These are phyloP conservation scores for Ornithorhynchus anatinus DNA, from an alignment of 2,113 vertebrate species.

Conservation along the genomic window DNA sequence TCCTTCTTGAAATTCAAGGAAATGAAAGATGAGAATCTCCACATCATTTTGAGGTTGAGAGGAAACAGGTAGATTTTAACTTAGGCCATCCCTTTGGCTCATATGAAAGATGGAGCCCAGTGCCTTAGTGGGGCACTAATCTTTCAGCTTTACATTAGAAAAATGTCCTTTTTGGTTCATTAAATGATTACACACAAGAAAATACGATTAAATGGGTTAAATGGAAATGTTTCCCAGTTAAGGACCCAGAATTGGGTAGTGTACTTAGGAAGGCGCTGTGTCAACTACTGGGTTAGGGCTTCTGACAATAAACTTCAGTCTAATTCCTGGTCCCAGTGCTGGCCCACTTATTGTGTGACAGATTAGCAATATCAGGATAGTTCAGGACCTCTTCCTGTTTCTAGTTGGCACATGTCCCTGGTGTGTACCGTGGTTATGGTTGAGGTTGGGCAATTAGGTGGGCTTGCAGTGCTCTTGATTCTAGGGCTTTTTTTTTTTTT, in stretches of 20 bases:
- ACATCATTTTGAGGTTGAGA: background rate
- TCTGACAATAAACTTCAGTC: background rate
- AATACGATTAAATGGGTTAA: too few species aligned
- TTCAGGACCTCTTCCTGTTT: too few species aligned
- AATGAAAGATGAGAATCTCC: slow-evolving; percentile 5
- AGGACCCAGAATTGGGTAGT: background rate
- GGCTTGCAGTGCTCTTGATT: too few species aligned
- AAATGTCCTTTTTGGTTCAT: slow-evolving; percentile 1
- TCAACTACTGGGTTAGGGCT: background rate
- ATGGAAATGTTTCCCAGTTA: slow-evolving; percentile 13
- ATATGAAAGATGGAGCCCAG: background rate
- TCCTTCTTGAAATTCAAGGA: background rate
- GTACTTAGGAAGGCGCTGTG: slow-evolving; percentile 1
- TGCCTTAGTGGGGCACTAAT: background rate
- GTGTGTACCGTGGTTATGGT: too few species aligned
- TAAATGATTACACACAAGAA: too few species aligned
- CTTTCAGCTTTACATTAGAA: slow-evolving; percentile 3
- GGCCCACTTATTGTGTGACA: background rate
- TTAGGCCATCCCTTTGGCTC: background rate
- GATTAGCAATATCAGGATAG: background rate
- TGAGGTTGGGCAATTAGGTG: too few species aligned
- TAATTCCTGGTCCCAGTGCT: background rate
- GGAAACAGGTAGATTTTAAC: background rate
- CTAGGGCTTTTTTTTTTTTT: too few species aligned
- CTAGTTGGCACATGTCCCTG: too few species aligned